Percentiles rank a stretch among this genome's conserved stretches.
These are phyloP conservation scores for Montipora foliosa DNA, from an alignment of 64 coral and sea anemone genomes.

Conservation along the genomic window DNA sequence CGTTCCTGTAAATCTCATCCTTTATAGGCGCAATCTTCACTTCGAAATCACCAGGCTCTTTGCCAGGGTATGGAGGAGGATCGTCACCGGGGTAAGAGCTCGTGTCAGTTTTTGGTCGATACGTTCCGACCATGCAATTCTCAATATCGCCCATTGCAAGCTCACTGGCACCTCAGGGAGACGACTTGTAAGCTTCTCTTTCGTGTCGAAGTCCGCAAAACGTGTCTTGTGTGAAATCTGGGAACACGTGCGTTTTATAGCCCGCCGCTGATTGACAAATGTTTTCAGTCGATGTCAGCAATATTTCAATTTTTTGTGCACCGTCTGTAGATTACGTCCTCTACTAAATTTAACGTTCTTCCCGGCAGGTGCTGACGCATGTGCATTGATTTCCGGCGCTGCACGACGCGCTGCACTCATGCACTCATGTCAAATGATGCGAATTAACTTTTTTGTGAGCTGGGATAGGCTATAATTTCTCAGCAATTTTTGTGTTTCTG, in stretches of 20 bases:
- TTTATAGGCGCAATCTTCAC: slow-evolving; percentile 4
- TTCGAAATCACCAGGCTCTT: neutral
- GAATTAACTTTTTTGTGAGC: no score
- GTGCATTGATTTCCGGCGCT: neutral
- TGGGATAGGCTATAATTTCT: no score
- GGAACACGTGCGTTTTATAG: slow-evolving; percentile 5
- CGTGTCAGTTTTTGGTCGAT: slow-evolving; percentile 11
- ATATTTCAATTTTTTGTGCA: neutral
- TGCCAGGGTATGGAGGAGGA: neutral
- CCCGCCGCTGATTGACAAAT: neutral
- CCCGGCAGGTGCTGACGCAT: neutral
- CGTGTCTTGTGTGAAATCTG: neutral
- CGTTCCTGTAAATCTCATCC: neutral
- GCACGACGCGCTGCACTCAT: no score
- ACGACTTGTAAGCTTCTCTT: no score
- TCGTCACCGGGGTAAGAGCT: neutral
- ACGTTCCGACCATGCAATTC: neutral
- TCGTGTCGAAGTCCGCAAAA: no score
- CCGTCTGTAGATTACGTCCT: neutral
- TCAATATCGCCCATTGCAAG: neutral
- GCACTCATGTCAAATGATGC: neutral
- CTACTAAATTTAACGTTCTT: neutral
- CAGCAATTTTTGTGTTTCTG: no score
- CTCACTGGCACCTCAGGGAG: no score
- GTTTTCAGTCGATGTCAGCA: slow-evolving; percentile 4